A percentile compares a stretch with the other conserved stretches of the same genome.
Evolutionary conservation across 2,113 vertebrate species (phyloP).

Genomic region (Dunckerocampus dactyliophorus): DNA sequence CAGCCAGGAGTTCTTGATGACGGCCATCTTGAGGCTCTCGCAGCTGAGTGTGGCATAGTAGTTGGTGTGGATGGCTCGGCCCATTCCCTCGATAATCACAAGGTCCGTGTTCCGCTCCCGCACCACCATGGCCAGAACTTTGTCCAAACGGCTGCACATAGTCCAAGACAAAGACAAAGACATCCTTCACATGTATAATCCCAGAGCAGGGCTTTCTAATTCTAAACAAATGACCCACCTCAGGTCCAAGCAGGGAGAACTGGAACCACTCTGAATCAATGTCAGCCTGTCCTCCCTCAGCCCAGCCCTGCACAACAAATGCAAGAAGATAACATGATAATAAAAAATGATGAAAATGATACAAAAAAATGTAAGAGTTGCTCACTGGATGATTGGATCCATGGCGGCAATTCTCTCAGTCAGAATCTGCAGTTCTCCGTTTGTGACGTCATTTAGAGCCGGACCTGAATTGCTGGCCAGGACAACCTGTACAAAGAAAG

Average conservation of each 20-base stretch:
- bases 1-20: conserved; percentile 98
- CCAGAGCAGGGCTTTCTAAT: neutral
- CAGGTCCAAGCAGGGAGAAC: conserved; percentile 92
- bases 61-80: conserved; percentile 95
- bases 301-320: conserved; percentile 68
- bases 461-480: conserved; percentile 95
- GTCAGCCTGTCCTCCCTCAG: conserved; percentile 81
- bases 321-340: neutral
- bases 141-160: conserved; percentile 84
- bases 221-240: conserved; percentile 72
- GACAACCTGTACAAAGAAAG: conserved; percentile 81
- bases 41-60: conserved; percentile 86
- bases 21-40: conserved; percentile 94
- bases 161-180: neutral
- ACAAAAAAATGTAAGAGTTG: neutral
- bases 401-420: conserved; percentile 86
- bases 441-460: conserved; percentile 92
- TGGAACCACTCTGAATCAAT: conserved; percentile 90
- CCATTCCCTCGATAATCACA: conserved; percentile 98
- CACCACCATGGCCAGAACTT: conserved; percentile 83
- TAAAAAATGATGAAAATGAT: neutral
- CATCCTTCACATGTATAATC: neutral
- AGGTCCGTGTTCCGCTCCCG: conserved; percentile 85
- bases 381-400: conserved; percentile 85
- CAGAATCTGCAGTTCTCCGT: conserved; percentile 87